Conservation (phyloP, 2,797 vertebrate genomes). For the Chromis chromis region DNA sequence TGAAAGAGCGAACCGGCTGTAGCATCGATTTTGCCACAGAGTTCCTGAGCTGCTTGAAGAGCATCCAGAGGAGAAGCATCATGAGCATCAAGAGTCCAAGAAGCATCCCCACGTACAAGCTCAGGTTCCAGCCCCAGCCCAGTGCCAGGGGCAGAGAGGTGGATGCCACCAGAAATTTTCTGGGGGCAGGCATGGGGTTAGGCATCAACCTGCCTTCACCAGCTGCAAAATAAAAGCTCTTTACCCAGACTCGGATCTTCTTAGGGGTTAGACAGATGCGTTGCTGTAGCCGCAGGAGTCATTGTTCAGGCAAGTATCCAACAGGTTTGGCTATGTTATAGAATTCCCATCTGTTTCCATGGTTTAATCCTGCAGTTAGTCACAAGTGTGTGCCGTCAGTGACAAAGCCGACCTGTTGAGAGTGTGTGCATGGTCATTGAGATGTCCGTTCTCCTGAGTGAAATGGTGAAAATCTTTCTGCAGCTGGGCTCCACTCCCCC, state of each 20-base stretch:
- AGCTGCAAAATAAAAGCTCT: constrained; percentile 9
- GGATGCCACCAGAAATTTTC: constrained; percentile 83
- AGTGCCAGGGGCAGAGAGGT: constrained; percentile 84
- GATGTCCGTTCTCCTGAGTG: constrained; percentile 36
- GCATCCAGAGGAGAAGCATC: constrained; percentile 90
- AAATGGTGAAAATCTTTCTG: constrained; percentile 59
- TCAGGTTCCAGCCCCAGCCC: constrained; percentile 91
- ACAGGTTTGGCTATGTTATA: constrained; percentile 23
- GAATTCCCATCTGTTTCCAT: constrained; percentile 54
- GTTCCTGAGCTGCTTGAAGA: constrained; percentile 91
- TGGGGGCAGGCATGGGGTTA: constrained; percentile 83
- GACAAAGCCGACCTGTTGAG: constrained; percentile 39
- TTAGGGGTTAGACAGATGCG: constrained; percentile 41
- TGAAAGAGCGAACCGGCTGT: constrained; percentile 84
- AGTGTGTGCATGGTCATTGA: constrained; percentile 12
- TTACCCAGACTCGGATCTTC: constrained; percentile 40
- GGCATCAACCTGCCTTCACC: constrained; percentile 31
- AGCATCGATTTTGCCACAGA: constrained; percentile 83
- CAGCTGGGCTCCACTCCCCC: constrained; percentile 48
- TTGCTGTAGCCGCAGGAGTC: constrained; percentile 26
- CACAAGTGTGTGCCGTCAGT: constrained; percentile 1
- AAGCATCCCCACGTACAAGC: constrained; percentile 89
- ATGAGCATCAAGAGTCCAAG: constrained; percentile 87
- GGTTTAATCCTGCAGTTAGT: constrained; percentile 39
- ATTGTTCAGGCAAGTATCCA: constrained; percentile 52